phyloP scores from a whole-genome alignment of 2,113 vertebrate genomes.

The Cinclus mexicanus region DNA sequence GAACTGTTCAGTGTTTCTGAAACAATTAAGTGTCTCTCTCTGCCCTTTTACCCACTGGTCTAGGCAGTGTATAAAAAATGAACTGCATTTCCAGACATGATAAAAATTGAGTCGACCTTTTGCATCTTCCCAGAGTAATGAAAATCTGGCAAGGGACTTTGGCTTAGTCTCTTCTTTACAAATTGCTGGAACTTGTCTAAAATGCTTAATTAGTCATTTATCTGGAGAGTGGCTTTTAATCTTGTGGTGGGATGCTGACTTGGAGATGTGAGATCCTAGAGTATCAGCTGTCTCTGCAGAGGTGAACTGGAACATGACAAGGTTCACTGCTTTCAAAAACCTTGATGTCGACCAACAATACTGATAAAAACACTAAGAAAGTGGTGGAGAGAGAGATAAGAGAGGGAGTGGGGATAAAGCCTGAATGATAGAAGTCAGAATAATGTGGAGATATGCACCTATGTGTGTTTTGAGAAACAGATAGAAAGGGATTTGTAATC shows the following conservation, averaged over 20 bases:
- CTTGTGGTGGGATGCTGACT: not conserved
- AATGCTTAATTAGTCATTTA: not conserved
- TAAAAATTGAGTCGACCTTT: not conserved
- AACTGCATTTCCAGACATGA: not conserved
- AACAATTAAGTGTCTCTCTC: not conserved
- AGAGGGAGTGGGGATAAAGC: not conserved
- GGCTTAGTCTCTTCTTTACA: not conserved
- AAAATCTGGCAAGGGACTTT: not conserved
- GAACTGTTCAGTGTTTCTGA: not conserved
- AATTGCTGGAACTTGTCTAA: not conserved
- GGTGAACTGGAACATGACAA: not conserved
- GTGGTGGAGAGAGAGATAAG: not conserved
- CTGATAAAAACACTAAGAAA: not conserved
- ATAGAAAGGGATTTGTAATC: not conserved
- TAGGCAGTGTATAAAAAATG: not conserved
- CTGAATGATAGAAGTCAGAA: not conserved
- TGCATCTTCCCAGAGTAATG: not conserved
- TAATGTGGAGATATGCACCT: not conserved
- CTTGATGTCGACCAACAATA: not conserved
- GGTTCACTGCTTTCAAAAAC: not conserved
- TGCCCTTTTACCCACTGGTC: not conserved
- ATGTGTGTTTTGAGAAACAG: not conserved
- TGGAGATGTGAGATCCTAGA: not conserved
- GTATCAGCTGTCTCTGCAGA: not conserved
- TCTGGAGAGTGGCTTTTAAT: not conserved